Conservation (phyloP, 2,888 invertebrate species). For the Cremastinae sp. region DNA sequence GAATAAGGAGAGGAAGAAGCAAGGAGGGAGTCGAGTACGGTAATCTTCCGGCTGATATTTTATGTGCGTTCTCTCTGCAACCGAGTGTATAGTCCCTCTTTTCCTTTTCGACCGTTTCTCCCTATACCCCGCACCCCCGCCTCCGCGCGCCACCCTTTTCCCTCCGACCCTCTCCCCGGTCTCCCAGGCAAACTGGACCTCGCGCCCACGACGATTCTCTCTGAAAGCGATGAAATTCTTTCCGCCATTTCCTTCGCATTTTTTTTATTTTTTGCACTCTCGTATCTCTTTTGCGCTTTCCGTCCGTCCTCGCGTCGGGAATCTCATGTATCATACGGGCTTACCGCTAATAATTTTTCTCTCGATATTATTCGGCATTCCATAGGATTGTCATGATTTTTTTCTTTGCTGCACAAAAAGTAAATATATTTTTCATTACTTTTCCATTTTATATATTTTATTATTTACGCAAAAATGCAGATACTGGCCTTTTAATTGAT, state of each 20-base stretch:
- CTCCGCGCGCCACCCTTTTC: too few species aligned
- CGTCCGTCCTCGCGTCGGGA: slow-evolving; percentile 9
- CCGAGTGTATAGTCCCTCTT: slow-evolving; percentile 52
- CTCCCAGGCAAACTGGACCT: slow-evolving; percentile 58
- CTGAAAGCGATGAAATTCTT: slow-evolving; percentile 41
- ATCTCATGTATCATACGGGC: neutral
- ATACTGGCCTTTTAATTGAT: too few species aligned
- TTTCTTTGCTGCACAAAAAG: too few species aligned
- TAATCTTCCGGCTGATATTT: slow-evolving; percentile 79
- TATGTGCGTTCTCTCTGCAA: slow-evolving; percentile 74
- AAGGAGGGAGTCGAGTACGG: slow-evolving; percentile 67
- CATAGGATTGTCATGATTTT: too few species aligned
- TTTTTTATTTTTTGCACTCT: neutral
- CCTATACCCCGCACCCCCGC: too few species aligned
- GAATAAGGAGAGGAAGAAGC: slow-evolving; percentile 11
- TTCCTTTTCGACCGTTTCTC: slow-evolving; percentile 24
- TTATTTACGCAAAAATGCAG: too few species aligned
- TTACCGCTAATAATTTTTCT: slow-evolving; percentile 32
- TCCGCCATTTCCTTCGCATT: slow-evolving; percentile 29
- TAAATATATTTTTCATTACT: too few species aligned
- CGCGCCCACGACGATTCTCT: slow-evolving; percentile 33
- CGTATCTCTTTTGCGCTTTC: neutral
- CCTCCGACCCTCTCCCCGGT: slow-evolving; percentile 12
- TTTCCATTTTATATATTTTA: too few species aligned
- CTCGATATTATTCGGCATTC: neutral